Evolutionary conservation across 2,113 vertebrate genomes (phyloP).

Genomic region (Thunnus maccoyii): DNA sequence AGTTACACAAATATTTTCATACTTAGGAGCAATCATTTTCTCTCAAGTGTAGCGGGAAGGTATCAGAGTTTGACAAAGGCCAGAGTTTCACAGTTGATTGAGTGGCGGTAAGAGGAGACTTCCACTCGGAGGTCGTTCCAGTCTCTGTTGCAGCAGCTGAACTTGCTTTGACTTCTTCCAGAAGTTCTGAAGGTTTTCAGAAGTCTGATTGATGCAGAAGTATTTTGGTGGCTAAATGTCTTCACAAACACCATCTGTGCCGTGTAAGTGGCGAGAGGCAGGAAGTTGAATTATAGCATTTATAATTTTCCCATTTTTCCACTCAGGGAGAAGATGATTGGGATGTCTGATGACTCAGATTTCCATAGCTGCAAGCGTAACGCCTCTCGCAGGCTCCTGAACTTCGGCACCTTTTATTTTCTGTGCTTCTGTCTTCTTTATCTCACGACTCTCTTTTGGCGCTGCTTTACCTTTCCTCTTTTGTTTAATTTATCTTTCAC

Average conservation of each 20-base stretch:
- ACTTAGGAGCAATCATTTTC: conserved; percentile 52
- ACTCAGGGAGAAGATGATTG: conserved; percentile 54
- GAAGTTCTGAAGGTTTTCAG: conserved; percentile 21
- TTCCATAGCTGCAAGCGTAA: conserved; percentile 52
- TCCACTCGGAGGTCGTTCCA: conserved; percentile 25
- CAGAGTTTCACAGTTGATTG: conserved; percentile 55
- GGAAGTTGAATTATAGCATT: conserved; percentile 51
- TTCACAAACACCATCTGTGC: conserved; percentile 74
- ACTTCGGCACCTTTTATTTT: not conserved
- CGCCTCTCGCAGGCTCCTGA: not conserved
- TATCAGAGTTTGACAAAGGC: conserved; percentile 52
- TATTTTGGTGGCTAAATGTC: conserved; percentile 45
- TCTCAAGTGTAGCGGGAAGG: not conserved
- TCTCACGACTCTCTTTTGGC: not conserved
- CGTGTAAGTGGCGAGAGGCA: conserved; percentile 63
- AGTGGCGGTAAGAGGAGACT: conserved; percentile 49
- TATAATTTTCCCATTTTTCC: conserved; percentile 54
- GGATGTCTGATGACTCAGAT: conserved; percentile 66
- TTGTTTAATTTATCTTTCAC: not conserved
- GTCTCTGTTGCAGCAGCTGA: conserved; percentile 12
- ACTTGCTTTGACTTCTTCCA: conserved; percentile 46
- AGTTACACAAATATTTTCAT: conserved; percentile 73
- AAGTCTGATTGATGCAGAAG: conserved; percentile 25
- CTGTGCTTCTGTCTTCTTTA: not conserved
- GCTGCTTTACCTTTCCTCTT: not conserved